Evolutionary conservation across 1,140 invertebrate genomes (phyloP), one percentile per base, ranked within the genome.

Genomic region (Lepidurus arcticus): DNA sequence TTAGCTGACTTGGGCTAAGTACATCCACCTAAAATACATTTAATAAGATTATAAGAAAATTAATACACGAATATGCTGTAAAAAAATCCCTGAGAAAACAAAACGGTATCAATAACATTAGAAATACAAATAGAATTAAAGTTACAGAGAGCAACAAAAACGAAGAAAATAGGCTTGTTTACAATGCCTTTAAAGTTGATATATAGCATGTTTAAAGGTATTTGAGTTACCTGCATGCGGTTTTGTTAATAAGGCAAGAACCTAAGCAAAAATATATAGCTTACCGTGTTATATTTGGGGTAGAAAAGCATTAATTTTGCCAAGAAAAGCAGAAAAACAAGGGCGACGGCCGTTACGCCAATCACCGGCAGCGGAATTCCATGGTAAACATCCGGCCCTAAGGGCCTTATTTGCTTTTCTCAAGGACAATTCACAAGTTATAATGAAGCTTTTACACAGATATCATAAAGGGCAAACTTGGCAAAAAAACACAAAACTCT

Each of bases 351-450:
- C 53, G 53, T 65, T 65, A 65, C 53, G 53, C 53, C 53, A 65
- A 65, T 65, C 53, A 65, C 53, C 53, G 53, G 53, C 53, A 65
- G 53, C 53, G 53, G 53, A 65, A 65, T 65, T 65, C 53, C 53
- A 65, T 65, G 21, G 53, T 65, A 65, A 65, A 65, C 53, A 65
- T 65, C 53, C 53, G 53, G 53, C 53, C 53, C 53, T 65, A 13
- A 7, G 53, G 53, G 53, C n/a, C 21, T 65, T 34, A 34, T 65
- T 65, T n/a, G 21, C 21, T 65, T 21, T 65, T 65, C 21, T 65
- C 53, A 65, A 65, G 53, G 53, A 16, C 13, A 65, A 21, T 65
- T 65, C 53, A 65, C 21, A 21, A 16, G 53, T 65, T 65, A 7
- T 65, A 65, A 16, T 65, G 4, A 65, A 65, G 53, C 7, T 65